Base-by-base conservation (phyloP, 2,113 vertebrate genomes). In the Rhinoderma darwinii region DNA sequence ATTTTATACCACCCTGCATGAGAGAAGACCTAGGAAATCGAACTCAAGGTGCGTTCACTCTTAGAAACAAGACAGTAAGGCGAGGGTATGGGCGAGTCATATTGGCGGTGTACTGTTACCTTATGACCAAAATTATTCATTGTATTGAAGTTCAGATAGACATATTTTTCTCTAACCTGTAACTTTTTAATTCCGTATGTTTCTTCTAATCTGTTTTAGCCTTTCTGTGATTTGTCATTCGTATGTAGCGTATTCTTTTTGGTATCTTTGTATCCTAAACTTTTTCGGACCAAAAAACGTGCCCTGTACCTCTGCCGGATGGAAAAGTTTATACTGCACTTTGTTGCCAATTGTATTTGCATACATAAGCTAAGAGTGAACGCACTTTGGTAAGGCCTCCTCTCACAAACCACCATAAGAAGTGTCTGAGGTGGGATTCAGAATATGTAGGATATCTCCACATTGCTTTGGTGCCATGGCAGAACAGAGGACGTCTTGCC, bases 41-140 rank as follows among this genome's bases (percentile, higher is more conserved):
- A 51, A 37, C 35, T 39, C 41, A 77, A 80, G 50, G 15, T 86
- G 77, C 50, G 63, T 80, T 81, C 77, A 85, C 73, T 85, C 72
- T 73, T 59, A 27, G 27, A 83, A 66, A 17, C 27, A 22, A 30
- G 44, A 72, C 66, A 30, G 32, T 51, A 47, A 70, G 3, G 11
- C 37, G 18, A 37, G 44, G 75, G 47, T 44, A 27, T 27, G 5
- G 25, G 41, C 8, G 18, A 17, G 22, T n/a, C 20, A 10, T 1
- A 75, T 27, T 43, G 73, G 73, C 41, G n/a, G 41, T 75, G 73
- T 51, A 66, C 56, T 82, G 39, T 63, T 20, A 78, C 44, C 50
- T 27, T 47, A 77, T 51, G 50, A 79, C 77, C 77, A 79, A 79
- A 59, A 35, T 80, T 50, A 35, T 37, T 22, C n/a, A n/a, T n/a